These are phyloP conservation scores for Meles meles DNA, from an alignment of 2,113 vertebrate genomes.

Conservation along the genomic window DNA sequence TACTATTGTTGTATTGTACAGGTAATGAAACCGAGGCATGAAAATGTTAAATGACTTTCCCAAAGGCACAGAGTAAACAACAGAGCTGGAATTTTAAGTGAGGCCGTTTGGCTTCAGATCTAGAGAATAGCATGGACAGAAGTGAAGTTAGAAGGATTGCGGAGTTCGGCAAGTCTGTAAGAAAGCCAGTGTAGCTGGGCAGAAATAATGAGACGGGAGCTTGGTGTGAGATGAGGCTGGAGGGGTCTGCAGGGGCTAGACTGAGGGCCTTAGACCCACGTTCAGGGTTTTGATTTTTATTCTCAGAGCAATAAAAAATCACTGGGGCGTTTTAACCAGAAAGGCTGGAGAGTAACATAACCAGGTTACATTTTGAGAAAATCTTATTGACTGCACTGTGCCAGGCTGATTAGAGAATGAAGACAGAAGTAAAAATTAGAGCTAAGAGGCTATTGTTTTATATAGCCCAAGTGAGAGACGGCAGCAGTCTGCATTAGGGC, in stretches of 20 bases:
- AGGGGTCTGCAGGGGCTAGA: accelerated
- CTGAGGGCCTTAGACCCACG: background rate
- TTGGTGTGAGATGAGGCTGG: background rate
- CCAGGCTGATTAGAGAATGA: background rate
- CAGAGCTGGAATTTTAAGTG: background rate
- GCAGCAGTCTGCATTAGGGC: background rate
- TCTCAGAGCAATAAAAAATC: background rate
- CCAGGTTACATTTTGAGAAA: background rate
- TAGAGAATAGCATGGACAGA: background rate
- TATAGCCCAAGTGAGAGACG: background rate
- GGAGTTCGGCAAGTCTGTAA: background rate
- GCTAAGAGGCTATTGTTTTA: background rate
- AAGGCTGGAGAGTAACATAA: background rate
- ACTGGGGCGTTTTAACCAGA: background rate
- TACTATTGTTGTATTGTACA: background rate
- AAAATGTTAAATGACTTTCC: background rate
- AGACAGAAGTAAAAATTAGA: background rate
- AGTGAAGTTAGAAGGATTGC: background rate
- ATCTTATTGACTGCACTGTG: background rate
- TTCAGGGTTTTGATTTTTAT: background rate
- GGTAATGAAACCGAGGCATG: background rate
- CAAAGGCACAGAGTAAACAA: background rate
- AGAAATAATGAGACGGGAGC: background rate
- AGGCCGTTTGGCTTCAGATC: background rate
- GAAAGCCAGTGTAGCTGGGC: background rate